A percentile compares a stretch with the other conserved stretches of the same genome.
Evolutionary conservation across 2,797 vertebrate genomes (phyloP).

Genomic region (Melanotaenia parkinsoni): DNA sequence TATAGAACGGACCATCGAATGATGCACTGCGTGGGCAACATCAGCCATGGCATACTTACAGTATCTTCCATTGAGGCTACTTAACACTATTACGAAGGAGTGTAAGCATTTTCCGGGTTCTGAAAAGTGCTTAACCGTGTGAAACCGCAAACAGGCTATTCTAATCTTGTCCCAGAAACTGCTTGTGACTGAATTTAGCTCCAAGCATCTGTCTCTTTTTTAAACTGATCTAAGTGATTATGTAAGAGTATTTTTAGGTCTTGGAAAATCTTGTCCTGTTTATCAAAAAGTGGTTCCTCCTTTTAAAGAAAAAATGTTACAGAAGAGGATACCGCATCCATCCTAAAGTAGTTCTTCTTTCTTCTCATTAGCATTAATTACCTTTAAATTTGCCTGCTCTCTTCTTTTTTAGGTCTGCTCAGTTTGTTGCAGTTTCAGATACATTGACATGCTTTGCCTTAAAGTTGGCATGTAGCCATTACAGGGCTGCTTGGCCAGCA

Average conservation of each 20-base stretch:
- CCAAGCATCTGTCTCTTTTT: slow-evolving; percentile 49
- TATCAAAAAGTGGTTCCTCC: slow-evolving; percentile 27
- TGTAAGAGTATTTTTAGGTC: slow-evolving; percentile 44
- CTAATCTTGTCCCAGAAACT: slow-evolving; percentile 64
- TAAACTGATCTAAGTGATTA: slow-evolving; percentile 41
- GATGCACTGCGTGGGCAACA: slow-evolving; percentile 56
- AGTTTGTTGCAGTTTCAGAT: slow-evolving; percentile 28
- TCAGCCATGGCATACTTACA: slow-evolving; percentile 21
- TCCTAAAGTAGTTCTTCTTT: slow-evolving; percentile 31
- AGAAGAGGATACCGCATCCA: slow-evolving; percentile 20
- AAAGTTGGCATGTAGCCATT: slow-evolving; percentile 24
- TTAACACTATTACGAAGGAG: slow-evolving; percentile 50
- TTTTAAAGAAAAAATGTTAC: slow-evolving; percentile 32
- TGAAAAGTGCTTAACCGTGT: slow-evolving; percentile 47
- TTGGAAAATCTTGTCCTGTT: slow-evolving; percentile 50
- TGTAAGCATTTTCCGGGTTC: slow-evolving; percentile 38
- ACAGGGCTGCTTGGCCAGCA: slow-evolving; percentile 38
- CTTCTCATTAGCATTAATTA: slow-evolving; percentile 42
- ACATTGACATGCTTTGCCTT: slow-evolving; percentile 30
- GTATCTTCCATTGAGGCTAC: slow-evolving; percentile 14
- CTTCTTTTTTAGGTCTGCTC: slow-evolving; percentile 17
- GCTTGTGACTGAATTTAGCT: slow-evolving; percentile 53
- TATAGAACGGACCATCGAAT: slow-evolving; percentile 56
- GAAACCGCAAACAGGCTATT: slow-evolving; percentile 52
- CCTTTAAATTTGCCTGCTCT: slow-evolving; percentile 26